Evolutionary conservation across 2,113 vertebrate genomes (phyloP).

Genomic region (Xenopus laevis): DNA sequence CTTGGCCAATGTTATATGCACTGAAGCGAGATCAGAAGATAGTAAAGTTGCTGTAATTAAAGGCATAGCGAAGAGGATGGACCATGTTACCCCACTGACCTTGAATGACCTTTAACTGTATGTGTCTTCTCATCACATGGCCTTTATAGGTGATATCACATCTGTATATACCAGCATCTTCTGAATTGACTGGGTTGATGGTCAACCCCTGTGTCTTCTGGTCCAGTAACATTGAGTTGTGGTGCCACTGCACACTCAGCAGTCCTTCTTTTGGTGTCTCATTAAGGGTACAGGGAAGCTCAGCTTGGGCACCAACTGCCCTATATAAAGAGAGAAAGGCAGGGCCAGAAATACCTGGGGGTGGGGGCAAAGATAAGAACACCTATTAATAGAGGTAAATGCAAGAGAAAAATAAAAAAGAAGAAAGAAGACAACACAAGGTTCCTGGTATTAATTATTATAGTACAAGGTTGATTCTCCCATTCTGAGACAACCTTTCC

Average conservation of each 20-base stretch:
- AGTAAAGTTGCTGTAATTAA: too few relatives aligned
- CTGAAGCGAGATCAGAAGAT: too few relatives aligned
- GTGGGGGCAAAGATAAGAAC: background rate
- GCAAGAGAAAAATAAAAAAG: too few relatives aligned
- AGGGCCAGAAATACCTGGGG: conserved; percentile 12
- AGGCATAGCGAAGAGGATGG: too few relatives aligned
- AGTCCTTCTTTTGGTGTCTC: background rate
- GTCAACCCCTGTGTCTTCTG: background rate
- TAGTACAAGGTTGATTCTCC: too few relatives aligned
- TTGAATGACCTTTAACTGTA: conserved; percentile 30
- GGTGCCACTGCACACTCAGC: conserved; percentile 6
- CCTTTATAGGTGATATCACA: conserved; percentile 20
- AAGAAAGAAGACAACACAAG: too few relatives aligned
- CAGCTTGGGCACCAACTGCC: background rate
- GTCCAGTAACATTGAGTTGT: background rate
- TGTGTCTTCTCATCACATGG: background rate
- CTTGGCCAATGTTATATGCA: too few relatives aligned
- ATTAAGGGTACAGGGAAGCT: conserved; percentile 20
- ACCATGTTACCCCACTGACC: conserved; percentile 12
- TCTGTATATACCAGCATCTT: conserved; percentile 21
- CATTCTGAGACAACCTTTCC: too few relatives aligned
- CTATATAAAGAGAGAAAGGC: conserved; percentile 4
- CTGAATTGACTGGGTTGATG: conserved; percentile 1
- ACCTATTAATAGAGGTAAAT: too few relatives aligned
- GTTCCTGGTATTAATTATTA: too few relatives aligned